These are phyloP conservation scores for honey bee (Apis mellifera) DNA, from an alignment of 1,140 invertebrate genomes.

Conservation along the genomic window DNA sequence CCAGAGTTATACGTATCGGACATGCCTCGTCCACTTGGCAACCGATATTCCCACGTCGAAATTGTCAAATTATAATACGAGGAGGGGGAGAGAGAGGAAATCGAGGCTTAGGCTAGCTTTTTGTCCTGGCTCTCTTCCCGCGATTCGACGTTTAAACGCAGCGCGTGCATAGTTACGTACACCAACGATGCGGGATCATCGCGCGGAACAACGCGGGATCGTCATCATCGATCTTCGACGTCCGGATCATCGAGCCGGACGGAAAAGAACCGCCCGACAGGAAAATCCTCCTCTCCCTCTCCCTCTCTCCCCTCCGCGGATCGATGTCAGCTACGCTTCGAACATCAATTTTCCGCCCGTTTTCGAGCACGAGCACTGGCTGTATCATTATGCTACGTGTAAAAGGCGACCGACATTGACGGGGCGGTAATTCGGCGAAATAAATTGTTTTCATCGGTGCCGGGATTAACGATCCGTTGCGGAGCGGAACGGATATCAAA, in stretches of 20 bases:
- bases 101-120: conserved; percentile 35
- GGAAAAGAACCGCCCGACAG: neutral
- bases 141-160: conserved; percentile 3
- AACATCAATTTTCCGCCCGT: conserved; percentile 52
- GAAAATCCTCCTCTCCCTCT: conserved; percentile 9
- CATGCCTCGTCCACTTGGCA: conserved; percentile 45
- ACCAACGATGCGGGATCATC: conserved; percentile 34
- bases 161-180: neutral
- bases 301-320: neutral
- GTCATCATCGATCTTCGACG: conserved; percentile 36
- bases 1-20: neutral
- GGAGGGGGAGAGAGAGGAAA: neutral
- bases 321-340: neutral
- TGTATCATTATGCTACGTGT: conserved; percentile 43
- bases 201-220: conserved; percentile 1
- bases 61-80: conserved; percentile 53
- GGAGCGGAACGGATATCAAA: neutral
- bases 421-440: conserved; percentile 34
- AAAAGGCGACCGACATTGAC: conserved; percentile 26
- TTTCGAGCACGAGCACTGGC: neutral
- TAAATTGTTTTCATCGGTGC: conserved; percentile 34
- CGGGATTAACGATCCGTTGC: conserved; percentile 29
- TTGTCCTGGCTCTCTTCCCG: conserved; percentile 45
- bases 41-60: conserved; percentile 43
- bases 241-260: conserved; percentile 28